Conservation (phyloP, 2,888 invertebrate genomes). For the Diploptera punctata region DNA sequence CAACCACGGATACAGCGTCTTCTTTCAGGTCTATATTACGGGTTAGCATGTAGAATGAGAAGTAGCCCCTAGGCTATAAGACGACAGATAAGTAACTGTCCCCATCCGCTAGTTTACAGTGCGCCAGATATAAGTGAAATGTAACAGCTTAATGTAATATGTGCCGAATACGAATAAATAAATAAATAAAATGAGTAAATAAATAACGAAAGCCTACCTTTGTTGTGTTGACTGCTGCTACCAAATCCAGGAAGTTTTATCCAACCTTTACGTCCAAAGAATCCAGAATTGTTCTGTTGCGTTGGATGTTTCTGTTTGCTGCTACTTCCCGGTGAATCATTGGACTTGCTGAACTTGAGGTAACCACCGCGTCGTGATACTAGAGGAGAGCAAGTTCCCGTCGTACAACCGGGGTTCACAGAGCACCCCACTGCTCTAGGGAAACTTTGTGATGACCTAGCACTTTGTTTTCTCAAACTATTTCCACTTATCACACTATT, state of each 20-base stretch:
- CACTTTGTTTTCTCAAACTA: conserved; percentile 16
- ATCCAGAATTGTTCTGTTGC: conserved; percentile 53
- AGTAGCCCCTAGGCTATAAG: too few relatives aligned
- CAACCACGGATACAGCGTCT: too few relatives aligned
- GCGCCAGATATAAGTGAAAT: too few relatives aligned
- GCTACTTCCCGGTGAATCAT: neutral
- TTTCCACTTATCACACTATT: neutral
- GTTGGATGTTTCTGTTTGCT: neutral
- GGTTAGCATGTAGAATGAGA: too few relatives aligned
- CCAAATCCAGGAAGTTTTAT: conserved; percentile 78
- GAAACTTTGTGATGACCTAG: neutral
- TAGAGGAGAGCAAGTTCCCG: conserved; percentile 12
- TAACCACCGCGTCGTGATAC: neutral
- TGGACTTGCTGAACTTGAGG: neutral
- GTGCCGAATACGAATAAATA: too few relatives aligned
- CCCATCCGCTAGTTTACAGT: too few relatives aligned
- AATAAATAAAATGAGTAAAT: too few relatives aligned
- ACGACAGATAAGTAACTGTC: too few relatives aligned
- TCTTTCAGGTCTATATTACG: too few relatives aligned
- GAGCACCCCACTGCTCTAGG: neutral
- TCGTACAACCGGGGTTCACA: neutral
- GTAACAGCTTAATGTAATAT: too few relatives aligned
- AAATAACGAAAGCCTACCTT: too few relatives aligned
- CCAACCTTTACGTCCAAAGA: conserved; percentile 81
- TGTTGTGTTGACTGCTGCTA: conserved; percentile 60